Percentiles rank a stretch among this genome's conserved stretches.
Conservation (phyloP, 1,140 invertebrate species). For the Onthophagus taurus region DNA sequence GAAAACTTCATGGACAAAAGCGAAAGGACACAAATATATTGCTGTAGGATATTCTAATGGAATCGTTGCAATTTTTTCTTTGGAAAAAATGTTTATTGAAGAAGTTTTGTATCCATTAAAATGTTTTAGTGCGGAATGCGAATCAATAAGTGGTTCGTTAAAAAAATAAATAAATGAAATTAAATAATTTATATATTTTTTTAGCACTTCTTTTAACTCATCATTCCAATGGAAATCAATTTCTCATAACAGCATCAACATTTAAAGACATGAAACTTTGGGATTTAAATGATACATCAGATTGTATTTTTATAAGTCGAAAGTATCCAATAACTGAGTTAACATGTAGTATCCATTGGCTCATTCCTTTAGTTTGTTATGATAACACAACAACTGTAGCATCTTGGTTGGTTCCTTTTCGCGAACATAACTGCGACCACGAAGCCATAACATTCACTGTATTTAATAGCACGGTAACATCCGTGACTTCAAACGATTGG, state of each 20-base stretch:
- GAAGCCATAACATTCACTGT: conserved; percentile 9
- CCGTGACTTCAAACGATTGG: conserved; percentile 28
- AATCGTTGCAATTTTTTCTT: conserved; percentile 27
- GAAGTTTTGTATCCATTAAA: conserved; percentile 19
- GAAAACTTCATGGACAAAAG: conserved; percentile 35
- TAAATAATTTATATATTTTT: neutral
- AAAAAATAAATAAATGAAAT: no score
- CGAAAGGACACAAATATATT: conserved; percentile 27
- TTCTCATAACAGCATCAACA: conserved; percentile 23
- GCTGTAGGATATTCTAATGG: conserved; percentile 33
- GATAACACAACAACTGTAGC: conserved; percentile 12
- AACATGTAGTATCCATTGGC: conserved; percentile 28
- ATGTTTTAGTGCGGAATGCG: conserved; percentile 20
- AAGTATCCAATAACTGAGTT: conserved; percentile 23
- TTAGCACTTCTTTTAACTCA: conserved; percentile 18
- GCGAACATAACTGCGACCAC: conserved; percentile 19
- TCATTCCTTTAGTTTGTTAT: conserved; percentile 15
- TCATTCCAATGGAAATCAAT: conserved; percentile 23
- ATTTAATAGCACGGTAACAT: conserved; percentile 17
- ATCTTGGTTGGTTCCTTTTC: conserved; percentile 14
- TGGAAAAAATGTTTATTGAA: no score
- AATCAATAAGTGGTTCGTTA: conserved; percentile 23
- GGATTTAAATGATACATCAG: conserved; percentile 22
- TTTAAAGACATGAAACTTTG: conserved; percentile 24
- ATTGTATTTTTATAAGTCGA: conserved; percentile 12